Percentiles rank a stretch among this genome's conserved stretches.
These are phyloP conservation scores for Spialia ferax DNA, from an alignment of 2,888 invertebrate species.

Conservation along the genomic window DNA sequence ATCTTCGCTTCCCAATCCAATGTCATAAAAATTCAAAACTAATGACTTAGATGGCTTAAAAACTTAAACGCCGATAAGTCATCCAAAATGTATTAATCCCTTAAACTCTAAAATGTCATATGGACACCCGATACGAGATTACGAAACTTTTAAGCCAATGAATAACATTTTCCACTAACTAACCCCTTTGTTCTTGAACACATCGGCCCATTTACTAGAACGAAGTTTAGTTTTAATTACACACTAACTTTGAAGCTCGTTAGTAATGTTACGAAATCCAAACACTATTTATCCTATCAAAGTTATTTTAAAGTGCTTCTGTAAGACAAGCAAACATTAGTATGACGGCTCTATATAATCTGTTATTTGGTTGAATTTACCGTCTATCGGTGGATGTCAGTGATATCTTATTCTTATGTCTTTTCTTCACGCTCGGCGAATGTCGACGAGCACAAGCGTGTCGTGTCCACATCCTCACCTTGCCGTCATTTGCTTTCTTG, in stretches of 20 bases:
- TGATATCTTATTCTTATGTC: too few species aligned
- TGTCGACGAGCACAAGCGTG: too few species aligned
- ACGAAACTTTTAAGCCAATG: background rate
- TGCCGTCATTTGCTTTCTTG: too few species aligned
- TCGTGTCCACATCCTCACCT: too few species aligned
- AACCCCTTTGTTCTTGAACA: conserved; percentile 1
- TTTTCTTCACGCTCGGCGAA: too few species aligned
- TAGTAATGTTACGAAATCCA: background rate
- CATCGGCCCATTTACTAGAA: background rate
- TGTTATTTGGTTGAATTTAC: background rate
- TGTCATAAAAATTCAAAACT: too few species aligned
- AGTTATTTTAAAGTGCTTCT: background rate
- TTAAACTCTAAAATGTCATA: too few species aligned
- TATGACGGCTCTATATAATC: background rate
- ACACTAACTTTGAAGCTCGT: background rate
- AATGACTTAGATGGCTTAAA: too few species aligned
- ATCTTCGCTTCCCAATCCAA: too few species aligned
- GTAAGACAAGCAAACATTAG: background rate
- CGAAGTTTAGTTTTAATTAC: conserved; percentile 3
- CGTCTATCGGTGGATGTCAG: background rate
- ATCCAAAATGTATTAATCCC: too few species aligned
- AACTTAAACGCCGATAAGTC: too few species aligned
- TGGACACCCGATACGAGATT: background rate
- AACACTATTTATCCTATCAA: background rate
- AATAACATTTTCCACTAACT: background rate